A percentile compares a stretch with the other conserved stretches of the same genome.
phyloP scores from a whole-genome alignment of 2,113 vertebrate genomes.

The Irena cyanogastra region DNA sequence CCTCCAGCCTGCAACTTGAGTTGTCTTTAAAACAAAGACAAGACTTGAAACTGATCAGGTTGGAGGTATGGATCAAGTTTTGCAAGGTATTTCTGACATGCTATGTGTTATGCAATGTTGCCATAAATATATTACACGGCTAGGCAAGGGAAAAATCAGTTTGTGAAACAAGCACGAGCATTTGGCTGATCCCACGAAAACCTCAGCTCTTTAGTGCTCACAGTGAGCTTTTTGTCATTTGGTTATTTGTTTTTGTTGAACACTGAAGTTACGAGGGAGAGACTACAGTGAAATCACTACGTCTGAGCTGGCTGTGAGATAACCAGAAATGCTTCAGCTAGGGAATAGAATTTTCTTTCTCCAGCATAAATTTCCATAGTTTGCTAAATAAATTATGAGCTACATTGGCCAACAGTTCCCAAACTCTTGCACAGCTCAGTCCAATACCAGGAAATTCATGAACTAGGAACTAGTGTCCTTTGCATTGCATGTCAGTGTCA shows the following conservation, averaged over 20 bases:
- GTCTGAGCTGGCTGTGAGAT: neutral
- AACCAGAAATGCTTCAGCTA: neutral
- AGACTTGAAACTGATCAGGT: neutral
- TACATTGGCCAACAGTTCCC: neutral
- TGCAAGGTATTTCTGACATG: neutral
- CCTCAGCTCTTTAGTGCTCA: neutral
- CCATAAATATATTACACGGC: neutral
- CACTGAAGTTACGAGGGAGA: rapidly evolving
- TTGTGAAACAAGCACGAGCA: neutral
- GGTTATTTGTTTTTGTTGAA: neutral
- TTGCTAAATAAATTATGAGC: neutral
- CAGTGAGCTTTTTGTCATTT: neutral
- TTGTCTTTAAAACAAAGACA: neutral
- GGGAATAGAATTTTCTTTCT: neutral
- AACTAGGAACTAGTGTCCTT: neutral
- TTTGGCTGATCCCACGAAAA: neutral
- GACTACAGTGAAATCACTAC: neutral
- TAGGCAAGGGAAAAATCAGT: neutral
- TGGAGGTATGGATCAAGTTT: neutral
- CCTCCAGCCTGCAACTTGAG: neutral
- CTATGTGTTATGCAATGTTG: neutral
- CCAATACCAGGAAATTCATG: neutral
- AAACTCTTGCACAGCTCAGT: neutral
- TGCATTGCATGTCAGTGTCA: neutral
- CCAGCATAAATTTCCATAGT: neutral